phyloP scores from a whole-genome alignment of 2,888 invertebrate species.

The Pristionchus fissidentatus region DNA sequence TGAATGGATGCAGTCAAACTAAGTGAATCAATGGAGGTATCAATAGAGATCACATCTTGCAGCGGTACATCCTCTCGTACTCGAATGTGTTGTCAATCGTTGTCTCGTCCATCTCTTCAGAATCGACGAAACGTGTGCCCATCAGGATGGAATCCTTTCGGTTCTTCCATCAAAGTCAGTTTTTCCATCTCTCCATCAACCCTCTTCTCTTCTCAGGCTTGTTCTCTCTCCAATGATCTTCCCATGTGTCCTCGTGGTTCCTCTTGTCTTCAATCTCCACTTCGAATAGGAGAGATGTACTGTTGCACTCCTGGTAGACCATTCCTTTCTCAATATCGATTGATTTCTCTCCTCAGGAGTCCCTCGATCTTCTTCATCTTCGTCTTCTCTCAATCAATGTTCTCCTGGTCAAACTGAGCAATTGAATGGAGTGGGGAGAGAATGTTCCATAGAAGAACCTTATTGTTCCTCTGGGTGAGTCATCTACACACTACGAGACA shows the following conservation, averaged over 20 bases:
- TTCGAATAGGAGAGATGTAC: background rate
- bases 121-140: background rate
- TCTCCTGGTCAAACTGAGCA: background rate
- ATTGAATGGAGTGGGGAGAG: background rate
- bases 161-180: too few relatives aligned
- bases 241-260: conserved; percentile 2
- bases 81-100: conserved; percentile 28
- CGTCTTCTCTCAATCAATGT: background rate
- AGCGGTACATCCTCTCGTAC: conserved; percentile 5
- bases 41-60: background rate
- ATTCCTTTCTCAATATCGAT: background rate
- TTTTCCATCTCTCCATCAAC: background rate
- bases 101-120: background rate
- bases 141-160: background rate
- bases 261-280: conserved; percentile 33
- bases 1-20: too few relatives aligned
- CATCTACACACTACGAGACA: background rate
- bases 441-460: conserved; percentile 31
- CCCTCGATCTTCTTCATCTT: background rate
- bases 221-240: conserved; percentile 24
- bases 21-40: too few relatives aligned
- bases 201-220: conserved; percentile 42
- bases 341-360: background rate
- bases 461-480: conserved; percentile 35
- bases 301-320: conserved; percentile 25